Evolutionary conservation across 2,113 vertebrate genomes (phyloP).

Genomic region (Sarotherodon lohbergeri): DNA sequence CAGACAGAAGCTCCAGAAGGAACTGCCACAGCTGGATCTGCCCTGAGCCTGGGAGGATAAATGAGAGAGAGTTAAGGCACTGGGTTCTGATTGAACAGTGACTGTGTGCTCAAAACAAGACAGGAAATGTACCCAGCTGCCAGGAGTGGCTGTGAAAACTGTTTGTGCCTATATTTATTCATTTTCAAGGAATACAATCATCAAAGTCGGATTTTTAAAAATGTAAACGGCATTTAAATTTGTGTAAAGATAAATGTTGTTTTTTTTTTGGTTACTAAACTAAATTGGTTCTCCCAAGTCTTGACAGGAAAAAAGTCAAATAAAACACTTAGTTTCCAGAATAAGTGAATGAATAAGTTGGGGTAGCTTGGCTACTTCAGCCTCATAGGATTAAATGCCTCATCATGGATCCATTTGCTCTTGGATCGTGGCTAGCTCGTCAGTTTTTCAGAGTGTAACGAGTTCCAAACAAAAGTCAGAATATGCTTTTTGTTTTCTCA

Average conservation of each 20-base stretch:
- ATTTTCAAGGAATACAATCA: not conserved
- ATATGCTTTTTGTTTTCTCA: not conserved
- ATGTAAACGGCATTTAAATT: not conserved
- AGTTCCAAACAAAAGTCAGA: not conserved
- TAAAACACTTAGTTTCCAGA: not conserved
- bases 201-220: not conserved
- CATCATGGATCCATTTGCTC: not conserved
- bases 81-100: not conserved
- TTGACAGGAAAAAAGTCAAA: not conserved
- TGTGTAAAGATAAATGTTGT: not conserved
- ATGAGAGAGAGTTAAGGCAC: not conserved
- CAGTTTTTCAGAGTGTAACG: not conserved
- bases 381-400: not conserved
- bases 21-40: slow-evolving; percentile 86
- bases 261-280: not conserved
- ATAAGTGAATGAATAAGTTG: accelerated
- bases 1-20: slow-evolving; percentile 78
- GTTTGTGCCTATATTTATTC: not conserved
- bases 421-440: not conserved
- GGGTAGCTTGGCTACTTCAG: not conserved
- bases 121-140: not conserved
- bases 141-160: not conserved
- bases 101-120: not conserved
- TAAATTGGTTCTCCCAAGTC: accelerated
- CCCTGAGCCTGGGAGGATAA: slow-evolving; percentile 67